Base-by-base conservation (phyloP, 2,888 invertebrate genomes). In the Hemistola chrysoprasaria region DNA sequence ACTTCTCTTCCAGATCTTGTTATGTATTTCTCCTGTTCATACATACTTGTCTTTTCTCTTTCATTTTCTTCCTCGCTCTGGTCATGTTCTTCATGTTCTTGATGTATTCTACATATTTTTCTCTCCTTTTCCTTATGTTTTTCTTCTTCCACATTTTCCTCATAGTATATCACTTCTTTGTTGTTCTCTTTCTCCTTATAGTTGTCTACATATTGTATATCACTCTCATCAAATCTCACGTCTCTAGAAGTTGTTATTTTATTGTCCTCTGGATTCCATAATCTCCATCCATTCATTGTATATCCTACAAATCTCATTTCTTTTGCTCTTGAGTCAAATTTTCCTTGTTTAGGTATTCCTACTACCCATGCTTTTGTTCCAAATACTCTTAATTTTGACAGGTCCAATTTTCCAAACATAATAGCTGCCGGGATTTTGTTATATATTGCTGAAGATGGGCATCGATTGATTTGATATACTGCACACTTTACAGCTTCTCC, bases 401-500 rank as follows among this genome's bases (percentile, higher is more conserved):
- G n/a, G n/a, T n/a, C n/a, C n/a, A n/a, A n/a, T n/a, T n/a, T n/a
- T n/a, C n/a, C n/a, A n/a, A n/a, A n/a, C n/a, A n/a, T n/a, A n/a
- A n/a, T n/a, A n/a, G n/a, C 28, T 11, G 23, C 28, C 1, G 29
- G 36, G 8, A 24, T 29, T 23, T 22, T 1, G 9, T 9, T 24
- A n/a, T 43, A 27, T 6, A 53, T 39, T 1, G 48, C 48, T 3
- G 22, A 25, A n/a, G 51, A 42, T n/a, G 50, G 50, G 3, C 29
- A 48, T 10, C 56, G 27, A 9, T 56, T 53, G 1, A 53, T 9
- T 24, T 39, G 25, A 26, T 47, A 56, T 2, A 39, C 36, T 26
- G 26, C 2, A 10, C 11, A 10, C 26, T 11, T 26, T 11, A 7
- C 6, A n/a, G n/a, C n/a, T n/a, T n/a, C n/a, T n/a, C n/a, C n/a